Evolutionary conservation across 2,113 vertebrate genomes (phyloP), one percentile per base, ranked within the genome.

Genomic region (Formicarius rufipectus): DNA sequence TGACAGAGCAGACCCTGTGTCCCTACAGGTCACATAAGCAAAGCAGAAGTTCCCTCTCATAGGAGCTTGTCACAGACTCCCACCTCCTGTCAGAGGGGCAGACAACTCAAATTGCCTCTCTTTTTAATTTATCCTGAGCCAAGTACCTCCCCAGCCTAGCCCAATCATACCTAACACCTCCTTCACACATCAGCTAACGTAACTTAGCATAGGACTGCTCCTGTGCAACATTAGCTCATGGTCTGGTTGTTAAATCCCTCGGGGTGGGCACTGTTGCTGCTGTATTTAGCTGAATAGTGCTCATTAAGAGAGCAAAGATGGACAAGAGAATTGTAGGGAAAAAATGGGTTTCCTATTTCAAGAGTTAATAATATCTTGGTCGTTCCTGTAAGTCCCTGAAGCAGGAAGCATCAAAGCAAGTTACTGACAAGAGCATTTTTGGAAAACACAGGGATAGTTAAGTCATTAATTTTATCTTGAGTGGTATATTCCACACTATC

Each of bases 161-260:
- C 14, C 33, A 24, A 15, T 15, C 7, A 23, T 25, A n/a, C 42
- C 45, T 47, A 42, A 7, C 1, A 6, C 25, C 40, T 72, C 40
- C 52, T 63, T 30, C 40, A 56, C 1, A 12, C 12, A 42, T 6
- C 1, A 4, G 25, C 39, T 79, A 28, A 52, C 0, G 0, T 37
- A 39, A 37, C 6, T 56, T 45, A 23, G 27, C 31, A 55, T 27
- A 53, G 44, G n/a, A 59, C n/a, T n/a, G 31, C 40, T 72, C 40
- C 42, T 81, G 60, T 45, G 40, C 28, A 60, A 10, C 24, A 14
- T 47, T 37, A 56, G 8, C 12, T 53, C 3, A 0, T 31, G 31
- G 23, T n/a, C 47, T 58, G 37, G 27, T 17, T 60, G 31, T 72
- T 56, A 52, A 56, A 58, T 7, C n/a, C 11, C 42, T 31, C 27